Base-by-base conservation (phyloP, 2,113 vertebrate species). In the Clupea harengus region DNA sequence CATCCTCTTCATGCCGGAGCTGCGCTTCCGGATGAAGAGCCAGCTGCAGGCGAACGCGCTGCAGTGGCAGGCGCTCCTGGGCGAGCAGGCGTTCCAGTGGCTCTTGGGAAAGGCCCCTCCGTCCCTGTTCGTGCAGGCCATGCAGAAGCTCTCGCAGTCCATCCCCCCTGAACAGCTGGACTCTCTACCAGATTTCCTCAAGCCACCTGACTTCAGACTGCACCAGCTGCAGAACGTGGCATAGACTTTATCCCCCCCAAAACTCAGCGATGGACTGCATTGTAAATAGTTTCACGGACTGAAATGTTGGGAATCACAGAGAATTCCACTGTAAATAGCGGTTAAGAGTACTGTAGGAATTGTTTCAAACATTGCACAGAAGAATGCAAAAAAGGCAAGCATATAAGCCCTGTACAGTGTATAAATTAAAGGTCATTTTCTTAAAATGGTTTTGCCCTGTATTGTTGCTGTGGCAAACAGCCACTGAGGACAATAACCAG, bases 101-200 rank as follows among this genome's bases (percentile, higher is more conserved):
- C 91, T 99, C 84, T 91, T 94, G 0, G 98, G 97, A 7, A 87
- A 92, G 81, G 92, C 94, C 2, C 97, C 98, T 0, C 95, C 96
- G 0, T 95, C 97, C 0, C 96, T 99, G 18, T 96, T 98, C 25
- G 93, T 96, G 0, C 72, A 95, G 45, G 95, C 97, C 78, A 97
- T 98, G 94, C 96, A 97, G 89, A 96, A 94, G 89, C 90, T 99
- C 90, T 96, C 96, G 82, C 92, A 93, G 84, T 93, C 94, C n/a
- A 96, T 97, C 49, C 92, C 97, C 0, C 94, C 95, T 0, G 91
- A 96, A 72, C 94, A 93, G 88, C 95, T 98, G 87, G 93, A 95
- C 0, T 89, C 94, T 0, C 92, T 99, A 88, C 97, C 97, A 0
- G 93, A 95, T 44, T 97, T 98, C 84, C 93, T 99, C 45, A 97